phyloP scores from a whole-genome alignment of 2,113 vertebrate genomes.

The Anser brachyrhynchus region DNA sequence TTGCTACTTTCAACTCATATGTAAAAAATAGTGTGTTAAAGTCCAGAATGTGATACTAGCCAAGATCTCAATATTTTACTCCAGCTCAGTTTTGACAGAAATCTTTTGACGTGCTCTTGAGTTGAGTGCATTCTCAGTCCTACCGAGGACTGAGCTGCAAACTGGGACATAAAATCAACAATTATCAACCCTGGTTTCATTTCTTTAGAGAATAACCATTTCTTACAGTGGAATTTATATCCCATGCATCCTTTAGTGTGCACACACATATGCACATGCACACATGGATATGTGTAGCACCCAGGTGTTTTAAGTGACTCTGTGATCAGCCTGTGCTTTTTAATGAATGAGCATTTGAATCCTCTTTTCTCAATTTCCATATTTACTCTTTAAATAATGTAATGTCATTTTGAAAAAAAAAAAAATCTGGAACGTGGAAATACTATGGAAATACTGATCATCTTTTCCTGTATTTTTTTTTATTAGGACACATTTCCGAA shows the following conservation, averaged over 20 bases:
- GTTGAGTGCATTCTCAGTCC: background rate
- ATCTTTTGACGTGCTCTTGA: fast-evolving
- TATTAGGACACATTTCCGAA: background rate
- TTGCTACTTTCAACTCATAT: background rate
- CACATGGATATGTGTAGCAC: background rate
- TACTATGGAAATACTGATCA: background rate
- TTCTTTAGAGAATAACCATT: fast-evolving
- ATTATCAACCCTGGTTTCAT: background rate
- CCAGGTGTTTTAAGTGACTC: background rate
- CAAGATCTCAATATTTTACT: background rate
- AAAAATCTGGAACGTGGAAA: background rate
- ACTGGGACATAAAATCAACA: background rate
- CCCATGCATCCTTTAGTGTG: background rate
- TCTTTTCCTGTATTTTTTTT: background rate
- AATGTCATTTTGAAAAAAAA: background rate
- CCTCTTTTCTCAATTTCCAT: background rate
- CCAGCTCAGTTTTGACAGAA: background rate
- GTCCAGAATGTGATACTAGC: background rate
- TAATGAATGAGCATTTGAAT: background rate
- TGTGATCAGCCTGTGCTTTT: background rate
- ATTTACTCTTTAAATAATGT: background rate
- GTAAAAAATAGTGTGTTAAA: background rate
- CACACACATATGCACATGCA: background rate
- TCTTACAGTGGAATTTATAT: background rate
- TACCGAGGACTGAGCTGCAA: background rate